Evolutionary conservation across 2,797 vertebrate genomes (phyloP).

Genomic region (Lindbergichthys nudifrons): DNA sequence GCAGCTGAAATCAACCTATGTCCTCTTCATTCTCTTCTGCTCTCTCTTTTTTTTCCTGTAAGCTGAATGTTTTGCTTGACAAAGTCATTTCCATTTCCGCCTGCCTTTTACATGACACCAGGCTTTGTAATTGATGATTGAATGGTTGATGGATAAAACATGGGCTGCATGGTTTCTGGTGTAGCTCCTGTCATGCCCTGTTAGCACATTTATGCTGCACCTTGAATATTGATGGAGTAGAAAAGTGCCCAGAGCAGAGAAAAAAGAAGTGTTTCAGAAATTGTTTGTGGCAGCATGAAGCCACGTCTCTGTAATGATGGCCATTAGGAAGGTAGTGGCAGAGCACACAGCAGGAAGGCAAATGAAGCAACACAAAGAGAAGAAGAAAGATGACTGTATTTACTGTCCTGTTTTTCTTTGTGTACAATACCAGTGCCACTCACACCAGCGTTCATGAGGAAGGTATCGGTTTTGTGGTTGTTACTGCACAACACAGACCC

Average conservation of each 20-base stretch:
- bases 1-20: conserved; percentile 32
- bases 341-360: conserved; percentile 18
- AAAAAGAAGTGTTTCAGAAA: neutral
- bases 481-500: neutral
- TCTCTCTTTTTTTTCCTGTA: neutral
- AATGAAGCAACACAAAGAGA: neutral
- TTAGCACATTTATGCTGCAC: conserved; percentile 36
- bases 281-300: conserved; percentile 28
- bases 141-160: conserved; percentile 38
- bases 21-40: neutral
- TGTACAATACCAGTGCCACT: neutral
- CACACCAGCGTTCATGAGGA: neutral
- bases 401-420: neutral
- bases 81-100: conserved; percentile 6
- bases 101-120: conserved; percentile 23
- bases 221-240: conserved; percentile 49
- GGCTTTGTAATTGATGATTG: conserved; percentile 47
- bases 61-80: conserved; percentile 15
- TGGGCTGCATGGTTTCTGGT: neutral
- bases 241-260: conserved; percentile 19
- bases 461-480: neutral
- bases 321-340: conserved; percentile 22
- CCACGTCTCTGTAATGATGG: conserved; percentile 21
- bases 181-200: conserved; percentile 30
- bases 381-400: conserved; percentile 9